These are phyloP conservation scores for Fragariocoptes setiger DNA, from an alignment of 1,140 invertebrate species.

Conservation along the genomic window DNA sequence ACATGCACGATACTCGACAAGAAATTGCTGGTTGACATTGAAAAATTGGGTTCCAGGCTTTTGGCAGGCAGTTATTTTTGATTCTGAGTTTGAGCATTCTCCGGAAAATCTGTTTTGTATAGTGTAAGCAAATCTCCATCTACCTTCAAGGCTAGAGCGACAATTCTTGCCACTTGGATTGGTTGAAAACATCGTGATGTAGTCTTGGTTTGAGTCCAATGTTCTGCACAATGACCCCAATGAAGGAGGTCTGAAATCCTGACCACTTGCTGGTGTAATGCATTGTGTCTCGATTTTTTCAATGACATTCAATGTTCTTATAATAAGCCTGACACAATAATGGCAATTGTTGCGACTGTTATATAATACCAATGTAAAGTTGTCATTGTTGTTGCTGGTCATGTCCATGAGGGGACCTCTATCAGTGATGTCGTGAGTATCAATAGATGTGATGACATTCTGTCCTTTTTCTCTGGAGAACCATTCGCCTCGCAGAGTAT, in stretches of 20 bases:
- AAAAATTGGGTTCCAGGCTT: constrained; percentile 74
- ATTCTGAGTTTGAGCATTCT: constrained; percentile 53
- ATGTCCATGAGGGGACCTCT: constrained; percentile 23
- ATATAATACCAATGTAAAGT: constrained; percentile 39
- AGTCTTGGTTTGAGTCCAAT: constrained; percentile 37
- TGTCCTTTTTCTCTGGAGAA: constrained; percentile 59
- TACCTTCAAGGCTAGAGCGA: constrained; percentile 60
- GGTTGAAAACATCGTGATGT: constrained; percentile 51
- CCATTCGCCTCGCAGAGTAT: constrained; percentile 46
- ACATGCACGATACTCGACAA: constrained; percentile 69
- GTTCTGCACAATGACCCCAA: constrained; percentile 26
- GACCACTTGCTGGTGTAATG: neutral
- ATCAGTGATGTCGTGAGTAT: constrained; percentile 36
- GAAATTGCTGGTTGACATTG: constrained; percentile 85
- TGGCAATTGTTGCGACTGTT: constrained; percentile 27
- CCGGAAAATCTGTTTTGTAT: constrained; percentile 56
- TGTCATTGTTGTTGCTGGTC: constrained; percentile 34
- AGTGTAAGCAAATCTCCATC: constrained; percentile 78
- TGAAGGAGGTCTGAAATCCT: neutral
- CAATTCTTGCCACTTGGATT: constrained; percentile 70
- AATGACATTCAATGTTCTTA: constrained; percentile 55
- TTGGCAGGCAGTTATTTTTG: constrained; percentile 68
- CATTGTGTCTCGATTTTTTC: constrained; percentile 39
- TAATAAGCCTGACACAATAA: constrained; percentile 46
- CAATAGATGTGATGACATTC: constrained; percentile 46